Evolutionary conservation across 2,797 vertebrate species (phyloP).

Genomic region (Onychomys leucogaster): DNA sequence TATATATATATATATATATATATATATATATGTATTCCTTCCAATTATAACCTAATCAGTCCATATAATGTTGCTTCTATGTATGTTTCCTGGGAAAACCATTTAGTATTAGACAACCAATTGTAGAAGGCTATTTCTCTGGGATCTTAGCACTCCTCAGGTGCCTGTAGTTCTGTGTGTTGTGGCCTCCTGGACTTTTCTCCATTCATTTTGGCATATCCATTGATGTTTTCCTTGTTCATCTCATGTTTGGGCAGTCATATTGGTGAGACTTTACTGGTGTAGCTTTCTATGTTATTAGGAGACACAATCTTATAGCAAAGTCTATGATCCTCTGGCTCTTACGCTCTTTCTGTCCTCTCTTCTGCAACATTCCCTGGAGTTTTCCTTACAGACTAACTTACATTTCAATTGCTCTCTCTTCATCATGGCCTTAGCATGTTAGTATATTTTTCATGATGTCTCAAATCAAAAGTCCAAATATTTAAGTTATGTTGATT

Average conservation of each 20-base stretch:
- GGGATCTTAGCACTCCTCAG: neutral
- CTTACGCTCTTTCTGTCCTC: neutral
- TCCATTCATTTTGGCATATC: neutral
- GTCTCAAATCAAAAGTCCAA: constrained; percentile 24
- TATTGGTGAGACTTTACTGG: neutral
- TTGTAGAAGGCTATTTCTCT: neutral
- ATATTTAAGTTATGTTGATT: constrained; percentile 12
- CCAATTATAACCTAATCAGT: neutral
- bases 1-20: too few relatives aligned
- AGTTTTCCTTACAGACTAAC: constrained; percentile 40
- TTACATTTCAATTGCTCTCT: constrained; percentile 19
- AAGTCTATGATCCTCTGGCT: neutral
- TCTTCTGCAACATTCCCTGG: neutral
- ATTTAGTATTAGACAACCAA: neutral
- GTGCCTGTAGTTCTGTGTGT: neutral
- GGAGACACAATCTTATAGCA: neutral
- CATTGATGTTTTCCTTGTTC: neutral
- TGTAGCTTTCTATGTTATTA: neutral
- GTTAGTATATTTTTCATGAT: constrained; percentile 44
- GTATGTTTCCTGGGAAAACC: neutral
- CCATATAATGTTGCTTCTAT: neutral
- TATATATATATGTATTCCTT: neutral
- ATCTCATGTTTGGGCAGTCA: neutral
- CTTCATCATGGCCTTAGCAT: neutral
- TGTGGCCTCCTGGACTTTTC: neutral